These are phyloP conservation scores for Carassius gibelio DNA, from an alignment of 2,113 vertebrate species.

Conservation along the genomic window DNA sequence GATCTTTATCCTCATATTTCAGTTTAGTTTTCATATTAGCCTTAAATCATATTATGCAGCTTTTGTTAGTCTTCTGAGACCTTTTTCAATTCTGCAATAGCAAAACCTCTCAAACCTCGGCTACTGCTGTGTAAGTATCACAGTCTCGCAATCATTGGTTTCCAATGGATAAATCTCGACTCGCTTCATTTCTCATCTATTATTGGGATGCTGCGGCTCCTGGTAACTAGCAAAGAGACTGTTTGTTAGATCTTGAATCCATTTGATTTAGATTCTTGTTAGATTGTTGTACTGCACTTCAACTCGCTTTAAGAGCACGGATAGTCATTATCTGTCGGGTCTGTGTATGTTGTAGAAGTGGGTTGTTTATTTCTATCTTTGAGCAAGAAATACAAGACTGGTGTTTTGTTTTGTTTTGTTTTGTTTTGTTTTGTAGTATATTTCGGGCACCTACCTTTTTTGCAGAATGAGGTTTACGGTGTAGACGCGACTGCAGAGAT, in stretches of 20 bases:
- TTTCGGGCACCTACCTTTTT: neutral
- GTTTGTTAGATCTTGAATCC: neutral
- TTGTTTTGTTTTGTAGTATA: neutral
- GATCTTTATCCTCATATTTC: conserved; percentile 2
- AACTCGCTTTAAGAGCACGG: neutral
- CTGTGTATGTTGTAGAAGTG: neutral
- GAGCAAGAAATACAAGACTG: neutral
- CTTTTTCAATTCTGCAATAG: conserved; percentile 5
- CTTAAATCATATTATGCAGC: conserved; percentile 23
- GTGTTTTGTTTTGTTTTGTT: neutral
- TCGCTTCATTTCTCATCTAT: neutral
- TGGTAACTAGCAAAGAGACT: neutral
- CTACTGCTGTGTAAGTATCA: neutral
- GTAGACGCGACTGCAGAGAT: neutral
- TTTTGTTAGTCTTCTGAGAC: conserved; percentile 1
- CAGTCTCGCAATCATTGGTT: neutral
- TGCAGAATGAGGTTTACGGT: neutral
- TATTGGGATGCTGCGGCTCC: neutral
- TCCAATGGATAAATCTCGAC: neutral
- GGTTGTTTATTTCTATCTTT: neutral
- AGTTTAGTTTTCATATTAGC: neutral
- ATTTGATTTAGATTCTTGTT: neutral
- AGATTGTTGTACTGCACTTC: neutral
- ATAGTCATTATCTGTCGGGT: neutral
- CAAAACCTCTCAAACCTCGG: neutral